These are phyloP conservation scores for Macrochelys suwanniensis DNA, from an alignment of 2,797 vertebrate species.

Conservation along the genomic window DNA sequence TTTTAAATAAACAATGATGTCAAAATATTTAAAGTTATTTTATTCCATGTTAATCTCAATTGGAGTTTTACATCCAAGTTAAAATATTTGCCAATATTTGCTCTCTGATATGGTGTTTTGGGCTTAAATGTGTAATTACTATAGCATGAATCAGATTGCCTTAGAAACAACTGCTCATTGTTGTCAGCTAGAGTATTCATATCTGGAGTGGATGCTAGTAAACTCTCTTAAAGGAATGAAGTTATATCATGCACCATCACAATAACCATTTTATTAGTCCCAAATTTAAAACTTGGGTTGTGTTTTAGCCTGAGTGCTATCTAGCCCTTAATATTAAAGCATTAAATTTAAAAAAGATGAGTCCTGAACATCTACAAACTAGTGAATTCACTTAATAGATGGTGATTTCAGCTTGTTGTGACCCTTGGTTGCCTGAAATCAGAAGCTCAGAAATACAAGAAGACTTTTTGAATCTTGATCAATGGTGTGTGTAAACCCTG, in stretches of 20 bases:
- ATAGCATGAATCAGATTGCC: not conserved
- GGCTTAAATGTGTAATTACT: not conserved
- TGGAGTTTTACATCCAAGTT: not conserved
- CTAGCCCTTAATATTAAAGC: not conserved
- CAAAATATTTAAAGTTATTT: not conserved
- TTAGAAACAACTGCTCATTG: not conserved
- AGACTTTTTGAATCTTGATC: not conserved
- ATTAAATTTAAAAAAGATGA: not conserved
- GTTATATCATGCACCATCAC: not conserved
- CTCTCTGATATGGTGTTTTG: not conserved
- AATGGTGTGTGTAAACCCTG: constrained; percentile 10
- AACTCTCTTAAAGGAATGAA: not conserved
- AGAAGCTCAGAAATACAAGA: constrained; percentile 57
- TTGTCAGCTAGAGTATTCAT: not conserved
- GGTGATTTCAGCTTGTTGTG: not conserved
- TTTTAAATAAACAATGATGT: not conserved
- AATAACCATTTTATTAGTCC: not conserved
- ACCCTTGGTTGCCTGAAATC: constrained; percentile 34
- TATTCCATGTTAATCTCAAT: not conserved
- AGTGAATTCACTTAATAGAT: not conserved
- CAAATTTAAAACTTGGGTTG: constrained; percentile 1
- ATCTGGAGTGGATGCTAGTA: not conserved
- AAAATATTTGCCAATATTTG: not conserved
- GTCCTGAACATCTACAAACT: not conserved
- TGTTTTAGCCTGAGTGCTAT: not conserved